Evolutionary conservation across 2,888 invertebrate genomes (phyloP).

Genomic region (Chrysodeixis includens): DNA sequence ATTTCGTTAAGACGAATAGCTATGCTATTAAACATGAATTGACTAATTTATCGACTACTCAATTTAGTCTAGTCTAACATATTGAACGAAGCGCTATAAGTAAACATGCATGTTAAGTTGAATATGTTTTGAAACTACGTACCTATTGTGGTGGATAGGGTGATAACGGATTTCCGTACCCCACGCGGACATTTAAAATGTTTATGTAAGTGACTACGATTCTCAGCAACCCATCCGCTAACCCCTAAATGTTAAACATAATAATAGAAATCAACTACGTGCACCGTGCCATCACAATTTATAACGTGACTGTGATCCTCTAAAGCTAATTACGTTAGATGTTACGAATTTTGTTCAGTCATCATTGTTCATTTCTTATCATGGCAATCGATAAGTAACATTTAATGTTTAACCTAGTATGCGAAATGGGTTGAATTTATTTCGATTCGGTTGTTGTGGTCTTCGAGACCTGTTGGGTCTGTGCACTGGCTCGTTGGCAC

Average conservation of each 20-base stretch:
- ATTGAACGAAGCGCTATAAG: slow-evolving; percentile 39
- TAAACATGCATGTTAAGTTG: slow-evolving; percentile 20
- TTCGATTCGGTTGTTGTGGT: slow-evolving; percentile 78
- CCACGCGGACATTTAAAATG: slow-evolving; percentile 28
- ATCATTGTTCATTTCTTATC: slow-evolving; percentile 66
- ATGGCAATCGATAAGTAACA: slow-evolving; percentile 66
- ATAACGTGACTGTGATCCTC: slow-evolving; percentile 70
- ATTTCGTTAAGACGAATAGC: slow-evolving; percentile 50
- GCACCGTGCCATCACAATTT: slow-evolving; percentile 82
- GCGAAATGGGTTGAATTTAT: slow-evolving; percentile 86
- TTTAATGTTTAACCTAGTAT: slow-evolving; percentile 79
- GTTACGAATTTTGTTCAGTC: slow-evolving; percentile 67
- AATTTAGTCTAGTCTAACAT: slow-evolving; percentile 46
- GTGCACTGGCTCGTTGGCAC: slow-evolving; percentile 81
- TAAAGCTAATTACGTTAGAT: slow-evolving; percentile 71
- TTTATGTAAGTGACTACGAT: slow-evolving; percentile 27
- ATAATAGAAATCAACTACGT: slow-evolving; percentile 73
- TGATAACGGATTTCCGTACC: slow-evolving; percentile 30
- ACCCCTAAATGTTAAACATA: slow-evolving; percentile 37
- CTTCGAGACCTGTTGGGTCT: slow-evolving; percentile 81
- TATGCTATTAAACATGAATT: slow-evolving; percentile 62
- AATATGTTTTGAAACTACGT: slow-evolving; percentile 37
- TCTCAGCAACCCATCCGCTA: slow-evolving; percentile 12
- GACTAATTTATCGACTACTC: slow-evolving; percentile 57
- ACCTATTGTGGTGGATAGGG: slow-evolving; percentile 34